These are phyloP conservation scores for Malurus leucopterus DNA, from an alignment of 2,797 vertebrate species.

Conservation along the genomic window DNA sequence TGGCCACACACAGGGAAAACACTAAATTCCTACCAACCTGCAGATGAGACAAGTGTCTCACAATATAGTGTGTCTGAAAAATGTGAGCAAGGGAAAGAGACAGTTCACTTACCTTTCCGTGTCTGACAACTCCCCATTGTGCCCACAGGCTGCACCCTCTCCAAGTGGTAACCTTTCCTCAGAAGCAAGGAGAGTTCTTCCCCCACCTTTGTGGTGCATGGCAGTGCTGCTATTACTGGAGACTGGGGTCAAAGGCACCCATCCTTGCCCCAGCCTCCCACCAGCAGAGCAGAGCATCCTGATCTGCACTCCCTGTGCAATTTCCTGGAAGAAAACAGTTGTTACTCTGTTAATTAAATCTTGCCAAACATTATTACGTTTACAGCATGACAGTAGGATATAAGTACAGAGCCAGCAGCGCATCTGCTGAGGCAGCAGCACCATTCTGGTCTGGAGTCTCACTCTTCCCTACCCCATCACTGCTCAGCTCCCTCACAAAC, in stretches of 20 bases:
- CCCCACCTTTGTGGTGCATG: neutral
- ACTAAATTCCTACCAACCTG: neutral
- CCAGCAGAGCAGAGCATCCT: neutral
- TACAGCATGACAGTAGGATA: accelerated
- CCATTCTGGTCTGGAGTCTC: accelerated
- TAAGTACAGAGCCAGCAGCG: accelerated
- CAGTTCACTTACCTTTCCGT: neutral
- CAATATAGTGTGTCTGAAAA: neutral
- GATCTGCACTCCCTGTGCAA: neutral
- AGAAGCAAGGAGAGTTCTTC: neutral
- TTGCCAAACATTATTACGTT: neutral
- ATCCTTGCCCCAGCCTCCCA: neutral
- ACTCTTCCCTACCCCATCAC: neutral
- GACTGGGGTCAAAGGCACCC: neutral
- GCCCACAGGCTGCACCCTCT: neutral
- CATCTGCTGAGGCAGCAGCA: neutral
- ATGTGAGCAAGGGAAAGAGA: neutral
- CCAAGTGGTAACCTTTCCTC: neutral
- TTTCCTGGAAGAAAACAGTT: neutral
- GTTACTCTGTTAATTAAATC: neutral
- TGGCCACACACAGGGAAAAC: neutral
- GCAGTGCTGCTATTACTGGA: neutral
- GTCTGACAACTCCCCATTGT: neutral
- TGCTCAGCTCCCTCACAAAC: neutral
- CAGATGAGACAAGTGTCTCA: neutral